Conservation (phyloP, 2,888 invertebrate genomes). For the Dicyrtoma fusca region DNA sequence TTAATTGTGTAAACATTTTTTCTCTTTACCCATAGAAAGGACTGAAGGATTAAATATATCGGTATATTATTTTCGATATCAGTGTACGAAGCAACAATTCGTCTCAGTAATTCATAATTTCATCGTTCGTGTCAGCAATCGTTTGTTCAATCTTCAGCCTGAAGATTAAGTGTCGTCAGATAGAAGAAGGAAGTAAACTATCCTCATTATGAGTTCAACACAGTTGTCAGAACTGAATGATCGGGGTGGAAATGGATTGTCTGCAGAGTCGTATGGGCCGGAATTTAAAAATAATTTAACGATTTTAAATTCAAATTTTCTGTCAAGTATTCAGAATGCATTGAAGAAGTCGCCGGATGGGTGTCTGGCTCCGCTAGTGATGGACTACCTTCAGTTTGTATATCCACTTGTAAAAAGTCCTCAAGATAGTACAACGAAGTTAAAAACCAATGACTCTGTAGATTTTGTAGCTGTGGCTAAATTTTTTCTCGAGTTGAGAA, state of each 20-base stretch:
- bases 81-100: too few species aligned
- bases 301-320: conserved; percentile 42
- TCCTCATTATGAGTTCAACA: not conserved
- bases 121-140: not conserved
- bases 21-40: too few species aligned
- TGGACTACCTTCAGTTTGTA: conserved; percentile 45
- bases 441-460: not conserved
- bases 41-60: too few species aligned
- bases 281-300: conserved; percentile 12
- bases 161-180: too few species aligned
- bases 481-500: conserved; percentile 40
- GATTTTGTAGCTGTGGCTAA: conserved; percentile 39
- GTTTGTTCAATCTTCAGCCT: too few species aligned
- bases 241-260: not conserved
- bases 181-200: not conserved
- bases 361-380: conserved; percentile 43
- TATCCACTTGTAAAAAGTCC: conserved; percentile 30
- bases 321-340: conserved; percentile 32
- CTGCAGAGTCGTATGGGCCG: not conserved
- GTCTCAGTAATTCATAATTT: too few species aligned
- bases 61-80: too few species aligned
- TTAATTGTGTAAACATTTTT: too few species aligned
- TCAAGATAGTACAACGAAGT: conserved; percentile 1
- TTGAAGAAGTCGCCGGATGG: conserved; percentile 38
- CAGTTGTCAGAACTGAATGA: not conserved